Base-by-base conservation (phyloP, 2,888 invertebrate species). In the Limnephilus auricula region DNA sequence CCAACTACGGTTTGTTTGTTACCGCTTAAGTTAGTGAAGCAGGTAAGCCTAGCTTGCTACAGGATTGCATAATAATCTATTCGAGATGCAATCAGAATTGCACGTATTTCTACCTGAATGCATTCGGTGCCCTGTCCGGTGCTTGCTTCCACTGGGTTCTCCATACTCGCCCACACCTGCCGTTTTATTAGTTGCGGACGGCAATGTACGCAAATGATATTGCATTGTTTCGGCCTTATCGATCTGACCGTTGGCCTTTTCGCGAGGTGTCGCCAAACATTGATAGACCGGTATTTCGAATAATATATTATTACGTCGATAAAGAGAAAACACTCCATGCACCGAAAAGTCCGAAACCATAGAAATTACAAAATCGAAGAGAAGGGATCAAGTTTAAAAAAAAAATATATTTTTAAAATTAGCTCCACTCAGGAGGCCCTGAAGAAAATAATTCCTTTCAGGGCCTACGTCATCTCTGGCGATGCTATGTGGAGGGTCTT, bases 61-160 rank as follows among this genome's bases (percentile, higher is more conserved):
- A 34, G 82, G 82, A 37, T 40, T 85, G 85, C 85, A 85, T 85
- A 85, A 85, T 85, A 85, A 82, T 82, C 85, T 85, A 85, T 25
- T 18, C 80, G 79, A 79, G 89, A 89, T 89, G 79, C 89, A 37
- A 89, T 89, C 89, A 37, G 30, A 79, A 31, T 34, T 31, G 25
- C 79, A 79, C 79, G 79, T 89, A 89, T 89, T 89, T 31, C 89
- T 34, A 40, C 79, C 37, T 79, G 80, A 89, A 89, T 89, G 40
- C 78, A 89, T 89, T 89, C 40, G 32, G 34, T 37, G 30, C 37
- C 37, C 40, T 25, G 79, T 79, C 25, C n/a, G 18, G 84, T 89
- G 93, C 92, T 93, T 92, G 90, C 91, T 91, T 91, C 89, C 86
- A 80, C 83, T 80, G 90, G 79, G 78, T 45, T 85, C 85, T 85